Base-by-base conservation (phyloP, 2,113 vertebrate genomes). In the Odobenus rosmarus region DNA sequence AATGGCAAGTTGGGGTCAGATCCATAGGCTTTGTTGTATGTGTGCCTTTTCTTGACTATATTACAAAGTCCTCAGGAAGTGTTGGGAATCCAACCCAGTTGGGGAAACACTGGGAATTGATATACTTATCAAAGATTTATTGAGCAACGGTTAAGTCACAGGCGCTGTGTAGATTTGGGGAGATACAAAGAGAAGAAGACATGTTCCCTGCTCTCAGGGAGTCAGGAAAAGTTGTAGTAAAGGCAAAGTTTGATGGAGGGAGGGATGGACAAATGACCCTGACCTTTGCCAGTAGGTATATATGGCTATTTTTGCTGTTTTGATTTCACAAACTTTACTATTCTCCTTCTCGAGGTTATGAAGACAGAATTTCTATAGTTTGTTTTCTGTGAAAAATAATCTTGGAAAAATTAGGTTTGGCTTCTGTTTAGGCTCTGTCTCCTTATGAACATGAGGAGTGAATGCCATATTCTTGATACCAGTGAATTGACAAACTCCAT, bases 121-220 rank as follows among this genome's bases (percentile, higher is more conserved):
- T 79, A 55, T 4, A 57, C 46, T 96, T 89, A 90, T 57, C 67
- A 93, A 55, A 92, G 93, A 85, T 84, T 67, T 92, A 87, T 77
- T 92, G 88, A 96, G 62, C 90, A 77, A 36, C 12, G 83, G 74
- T 49, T 90, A 57, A 95, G 69, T 62, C 81, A 71, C 16, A 57
- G 77, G 77, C 62, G 10, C 46, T 94, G 59, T 31, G 8, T 67
- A 81, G n/a, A 90, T 77, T 53, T 95, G 49, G 23, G 36, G 81
- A 88, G 19, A 33, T 49, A 81, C 16, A 42, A 10, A 85, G 11
- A 76, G 23, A 71, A 61, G 59, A 55, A 69, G 59, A 77, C 51
- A 61, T 84, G 88, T 89, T 59, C 2, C 33, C 36, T 71, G 39
- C 31, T 79, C 19, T 64, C 13, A 49, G 81, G 26, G 6, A 85